Percentiles rank a stretch among this genome's conserved stretches.
phyloP scores from a whole-genome alignment of 1,140 invertebrate genomes.

The Andricus grossulariae region DNA sequence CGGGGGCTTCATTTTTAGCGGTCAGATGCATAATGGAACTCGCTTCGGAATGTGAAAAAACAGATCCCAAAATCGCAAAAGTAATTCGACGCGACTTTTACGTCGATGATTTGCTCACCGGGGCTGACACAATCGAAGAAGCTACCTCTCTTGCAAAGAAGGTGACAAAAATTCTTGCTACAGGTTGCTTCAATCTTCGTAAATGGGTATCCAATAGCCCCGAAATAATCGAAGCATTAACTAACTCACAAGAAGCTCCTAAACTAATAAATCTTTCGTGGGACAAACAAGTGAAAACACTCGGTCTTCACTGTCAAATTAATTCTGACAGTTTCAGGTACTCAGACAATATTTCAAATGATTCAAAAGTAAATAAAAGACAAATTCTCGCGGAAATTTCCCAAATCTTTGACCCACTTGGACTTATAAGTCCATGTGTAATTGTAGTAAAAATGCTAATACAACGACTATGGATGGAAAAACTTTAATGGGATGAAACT shows the following conservation, averaged over 20 bases:
- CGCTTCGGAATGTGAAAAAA: no score
- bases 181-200: neutral
- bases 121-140: neutral
- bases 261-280: neutral
- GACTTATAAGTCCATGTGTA: neutral
- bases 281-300: neutral
- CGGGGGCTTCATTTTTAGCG: no score
- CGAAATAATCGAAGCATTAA: neutral
- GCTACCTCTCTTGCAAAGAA: neutral
- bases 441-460: conserved; percentile 20
- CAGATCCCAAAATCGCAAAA: no score
- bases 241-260: neutral
- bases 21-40: no score
- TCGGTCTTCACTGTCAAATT: neutral
- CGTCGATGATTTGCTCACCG: no score
- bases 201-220: neutral
- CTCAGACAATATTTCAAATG: neutral
- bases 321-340: neutral
- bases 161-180: neutral
- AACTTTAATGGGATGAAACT: no score
- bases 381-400: no score
- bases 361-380: no score
- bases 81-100: no score
- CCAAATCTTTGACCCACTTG: conserved; percentile 28
- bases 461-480: conserved; percentile 17